Base-by-base conservation (phyloP, 1,140 invertebrate genomes). In the Lasioglossum albipes region DNA sequence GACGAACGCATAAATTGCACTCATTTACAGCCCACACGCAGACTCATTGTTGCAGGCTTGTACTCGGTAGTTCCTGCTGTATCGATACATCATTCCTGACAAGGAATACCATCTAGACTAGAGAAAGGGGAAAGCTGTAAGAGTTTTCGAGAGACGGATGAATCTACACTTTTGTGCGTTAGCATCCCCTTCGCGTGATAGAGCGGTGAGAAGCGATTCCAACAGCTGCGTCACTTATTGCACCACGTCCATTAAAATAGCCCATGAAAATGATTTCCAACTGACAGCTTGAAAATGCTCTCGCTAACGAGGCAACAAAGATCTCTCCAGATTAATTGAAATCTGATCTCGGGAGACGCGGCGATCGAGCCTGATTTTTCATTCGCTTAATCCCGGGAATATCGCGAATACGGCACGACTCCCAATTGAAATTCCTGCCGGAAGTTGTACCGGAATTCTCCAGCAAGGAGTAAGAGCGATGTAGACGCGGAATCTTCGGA, bases 221-320 rank as follows among this genome's bases (percentile, higher is more conserved):
- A 86, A 70, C 65, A 54, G 71, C 72, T 72, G 70, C 75, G 62
- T 84, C 75, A 76, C 71, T 82, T 54, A 62, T 57, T 54, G 7
- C 57, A 57, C 59, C 12, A 12, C 70, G 61, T 84, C 62, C 57
- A 81, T 85, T 81, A 82, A 16, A 52, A 73, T 16, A 18, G 45
- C 27, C 61, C 20, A 16, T 73, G n/a, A 45, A 66, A 80, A 73
- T 65, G 71, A 72, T 54, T 27, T 27, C 27, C 27, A 0, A 9
- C 42, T 2, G 42, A 42, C 6, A 42, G 42, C 9, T 42, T 42
- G 42, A 42, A 9, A 9, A 45, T 1, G 42, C 42, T 45, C 7
- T 7, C 9, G 45, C 10, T 49, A 49, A 49, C 45, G 13, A 49
- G 45, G 10, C 9, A 49, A 12, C 9, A 9, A 49, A 3, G 13